These are phyloP conservation scores for Platycnemis pennipes DNA, from an alignment of 2,888 invertebrate genomes.

Conservation along the genomic window DNA sequence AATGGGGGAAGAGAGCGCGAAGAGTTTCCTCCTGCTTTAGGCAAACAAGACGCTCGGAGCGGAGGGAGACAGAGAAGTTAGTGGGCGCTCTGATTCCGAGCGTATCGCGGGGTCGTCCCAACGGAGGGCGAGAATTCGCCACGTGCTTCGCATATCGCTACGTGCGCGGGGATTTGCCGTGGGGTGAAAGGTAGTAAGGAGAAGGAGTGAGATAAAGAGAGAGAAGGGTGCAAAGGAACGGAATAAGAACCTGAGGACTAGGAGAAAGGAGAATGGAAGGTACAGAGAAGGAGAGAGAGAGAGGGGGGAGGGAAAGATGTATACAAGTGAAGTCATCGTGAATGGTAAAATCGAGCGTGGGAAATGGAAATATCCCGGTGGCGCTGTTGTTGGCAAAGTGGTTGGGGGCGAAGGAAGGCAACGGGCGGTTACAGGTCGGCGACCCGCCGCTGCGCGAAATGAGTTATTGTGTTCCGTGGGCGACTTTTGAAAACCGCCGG, in stretches of 20 bases:
- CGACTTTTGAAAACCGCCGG: neutral
- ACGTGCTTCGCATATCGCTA: constrained; percentile 14
- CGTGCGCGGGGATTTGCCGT: neutral
- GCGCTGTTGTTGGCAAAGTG: neutral
- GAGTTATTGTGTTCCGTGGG: constrained; percentile 19
- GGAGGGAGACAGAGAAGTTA: neutral
- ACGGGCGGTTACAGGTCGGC: neutral
- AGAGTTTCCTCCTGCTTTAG: too few relatives aligned
- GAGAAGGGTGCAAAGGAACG: neutral
- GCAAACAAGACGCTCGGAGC: too few relatives aligned
- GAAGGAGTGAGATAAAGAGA: neutral
- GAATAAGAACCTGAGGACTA: neutral
- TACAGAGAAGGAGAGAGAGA: too few relatives aligned
- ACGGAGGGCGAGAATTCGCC: neutral
- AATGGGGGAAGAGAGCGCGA: too few relatives aligned
- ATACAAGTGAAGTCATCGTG: constrained; percentile 40
- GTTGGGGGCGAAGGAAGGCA: neutral
- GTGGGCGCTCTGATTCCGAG: neutral
- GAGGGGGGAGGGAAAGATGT: neutral
- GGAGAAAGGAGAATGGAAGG: neutral
- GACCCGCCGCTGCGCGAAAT: neutral
- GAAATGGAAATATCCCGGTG: constrained; percentile 49
- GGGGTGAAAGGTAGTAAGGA: neutral
- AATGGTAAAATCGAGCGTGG: constrained; percentile 60
- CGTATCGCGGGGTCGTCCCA: neutral